These are phyloP conservation scores for Amblyjoppa proteus DNA, from an alignment of 2,888 invertebrate species.

Conservation along the genomic window DNA sequence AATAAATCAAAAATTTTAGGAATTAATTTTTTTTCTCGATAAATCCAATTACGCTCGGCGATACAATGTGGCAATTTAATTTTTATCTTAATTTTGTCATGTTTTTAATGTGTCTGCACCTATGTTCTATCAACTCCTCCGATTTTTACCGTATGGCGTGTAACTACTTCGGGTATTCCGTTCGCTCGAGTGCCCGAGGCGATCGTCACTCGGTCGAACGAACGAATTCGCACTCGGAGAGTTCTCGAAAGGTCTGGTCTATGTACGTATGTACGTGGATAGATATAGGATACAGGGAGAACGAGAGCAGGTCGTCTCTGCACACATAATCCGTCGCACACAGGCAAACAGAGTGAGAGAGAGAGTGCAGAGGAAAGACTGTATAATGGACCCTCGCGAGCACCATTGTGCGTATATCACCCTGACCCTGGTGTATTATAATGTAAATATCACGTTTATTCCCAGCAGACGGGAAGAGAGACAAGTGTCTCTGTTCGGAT, in stretches of 20 bases:
- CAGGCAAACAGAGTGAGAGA: not conserved
- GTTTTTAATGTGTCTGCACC: not conserved
- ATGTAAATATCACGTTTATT: conserved; percentile 80
- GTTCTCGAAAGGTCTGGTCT: conserved; percentile 17
- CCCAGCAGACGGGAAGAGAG: conserved; percentile 72
- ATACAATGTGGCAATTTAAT: not conserved
- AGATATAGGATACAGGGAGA: conserved; percentile 10
- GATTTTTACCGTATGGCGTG: conserved; percentile 23
- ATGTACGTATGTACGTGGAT: not conserved
- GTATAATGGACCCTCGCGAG: conserved; percentile 68
- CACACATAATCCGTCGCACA: conserved; percentile 59
- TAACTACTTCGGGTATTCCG: not conserved
- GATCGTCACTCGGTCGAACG: conserved; percentile 23
- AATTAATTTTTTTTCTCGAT: not conserved
- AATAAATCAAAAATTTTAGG: not conserved
- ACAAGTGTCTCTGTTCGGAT: conserved; percentile 64
- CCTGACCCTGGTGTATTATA: conserved; percentile 75
- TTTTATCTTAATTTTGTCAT: not conserved
- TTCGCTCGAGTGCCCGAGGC: conserved; percentile 31
- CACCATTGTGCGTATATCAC: conserved; percentile 71
- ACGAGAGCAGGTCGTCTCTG: conserved; percentile 42
- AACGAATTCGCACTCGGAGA: conserved; percentile 47
- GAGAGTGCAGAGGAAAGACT: conserved; percentile 57
- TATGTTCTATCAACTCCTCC: not conserved
- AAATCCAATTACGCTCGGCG: not conserved